Evolutionary conservation across 2,797 vertebrate species (phyloP), one percentile per base, ranked within the genome.

Genomic region (Lemur catta): DNA sequence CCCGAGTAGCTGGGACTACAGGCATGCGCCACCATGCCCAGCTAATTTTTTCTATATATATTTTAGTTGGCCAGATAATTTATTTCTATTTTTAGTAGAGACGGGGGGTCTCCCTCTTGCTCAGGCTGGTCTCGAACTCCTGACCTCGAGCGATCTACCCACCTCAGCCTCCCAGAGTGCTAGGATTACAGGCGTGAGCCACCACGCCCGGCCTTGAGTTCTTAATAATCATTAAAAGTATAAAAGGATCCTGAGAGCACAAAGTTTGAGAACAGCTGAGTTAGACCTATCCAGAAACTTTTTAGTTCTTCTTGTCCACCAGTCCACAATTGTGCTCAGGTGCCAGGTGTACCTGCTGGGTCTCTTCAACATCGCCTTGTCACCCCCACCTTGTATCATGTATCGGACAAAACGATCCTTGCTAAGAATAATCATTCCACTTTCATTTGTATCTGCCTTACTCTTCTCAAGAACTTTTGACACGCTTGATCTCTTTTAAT

Each of bases 381-480:
- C n/a, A 7, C 55, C 7, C 10, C 33, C 46, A 52, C 50, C 35
- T 10, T 69, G 50, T 63, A 18, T 50, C 41, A 24, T 20, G 15
- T 48, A 15, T 90, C 69, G 74, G 63, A 80, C 76, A 84, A 88
- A 79, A 35, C 41, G 33, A 59, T 74, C 69, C 71, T 80, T 75
- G n/a, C 65, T 9, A 75, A 35, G 79, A 63, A 43, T 33, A 24
- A 48, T 52, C 13, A 55, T 0, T 1, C 15, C 28, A 22, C 48
- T 63, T 84, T 72, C 50, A 59, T 67, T n/a, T 96, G 17, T n/a
- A 38, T 24, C 38, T 46, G 38, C 50, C 84, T 91, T 55, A 14
- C 28, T 78, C 14, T 72, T 78, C 86, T 89, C 81, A 69, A 63
- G 79, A 80, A 38, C 90, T 63, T 93, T 67, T 61, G 26, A 24